Evolutionary conservation across 2,113 vertebrate genomes (phyloP).

Genomic region (Sinosuthora webbiana): DNA sequence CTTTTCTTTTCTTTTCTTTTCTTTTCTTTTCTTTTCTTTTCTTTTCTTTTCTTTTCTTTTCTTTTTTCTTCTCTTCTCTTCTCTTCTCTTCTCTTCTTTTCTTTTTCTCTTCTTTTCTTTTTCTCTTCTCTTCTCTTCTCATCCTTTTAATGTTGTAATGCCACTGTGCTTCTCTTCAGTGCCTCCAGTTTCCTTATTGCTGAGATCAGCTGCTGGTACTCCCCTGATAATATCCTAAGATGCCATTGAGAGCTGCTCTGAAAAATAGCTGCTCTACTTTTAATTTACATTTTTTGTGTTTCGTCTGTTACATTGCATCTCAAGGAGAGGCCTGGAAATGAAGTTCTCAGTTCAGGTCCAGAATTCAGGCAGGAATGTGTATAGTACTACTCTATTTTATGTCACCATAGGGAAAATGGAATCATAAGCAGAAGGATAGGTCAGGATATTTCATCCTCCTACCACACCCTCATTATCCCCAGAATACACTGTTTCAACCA

Average conservation of each 20-base stretch:
- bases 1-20: no score
- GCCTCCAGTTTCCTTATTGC: neutral
- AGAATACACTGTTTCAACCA: neutral
- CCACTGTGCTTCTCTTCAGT: neutral
- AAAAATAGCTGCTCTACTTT: neutral
- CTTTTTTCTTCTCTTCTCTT: no score
- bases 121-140: no score
- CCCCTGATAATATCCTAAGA: neutral
- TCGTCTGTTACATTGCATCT: neutral
- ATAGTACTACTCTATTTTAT: neutral
- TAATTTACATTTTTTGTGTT: neutral
- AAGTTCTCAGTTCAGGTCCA: neutral
- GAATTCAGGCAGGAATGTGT: neutral
- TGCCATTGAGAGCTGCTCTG: neutral
- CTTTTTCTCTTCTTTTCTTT: no score
- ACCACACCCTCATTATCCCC: accelerated
- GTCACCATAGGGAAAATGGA: neutral
- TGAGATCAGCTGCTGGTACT: neutral
- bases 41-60: no score
- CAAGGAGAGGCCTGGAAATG: neutral
- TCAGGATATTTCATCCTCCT: neutral
- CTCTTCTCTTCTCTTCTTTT: no score
- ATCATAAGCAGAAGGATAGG: neutral
- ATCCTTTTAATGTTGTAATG: neutral
- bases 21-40: no score